Percentiles rank a stretch among this genome's conserved stretches.
Conservation (phyloP, 2,888 invertebrate species). For the Dysmachus trigonus region DNA sequence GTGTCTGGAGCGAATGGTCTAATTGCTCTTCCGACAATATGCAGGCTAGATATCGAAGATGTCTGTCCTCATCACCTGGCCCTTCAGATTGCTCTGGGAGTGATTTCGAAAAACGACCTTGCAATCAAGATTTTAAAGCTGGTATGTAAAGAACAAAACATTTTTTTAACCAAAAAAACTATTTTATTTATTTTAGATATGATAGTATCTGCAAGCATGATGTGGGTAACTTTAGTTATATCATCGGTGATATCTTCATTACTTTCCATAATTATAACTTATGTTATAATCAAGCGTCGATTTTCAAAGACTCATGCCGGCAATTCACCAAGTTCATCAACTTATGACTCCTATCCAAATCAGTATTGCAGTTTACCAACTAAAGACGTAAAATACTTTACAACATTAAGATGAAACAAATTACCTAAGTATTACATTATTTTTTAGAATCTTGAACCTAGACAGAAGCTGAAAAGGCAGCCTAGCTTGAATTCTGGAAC, state of each 20-base stretch:
- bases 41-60: slow-evolving; percentile 75
- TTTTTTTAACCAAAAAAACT: background rate
- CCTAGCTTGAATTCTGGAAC: slow-evolving; percentile 73
- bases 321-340: slow-evolving; percentile 78
- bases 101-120: slow-evolving; percentile 74
- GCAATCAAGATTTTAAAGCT: slow-evolving; percentile 60
- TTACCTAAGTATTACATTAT: background rate
- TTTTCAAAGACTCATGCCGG: slow-evolving; percentile 54
- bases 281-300: slow-evolving; percentile 62
- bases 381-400: slow-evolving; percentile 71
- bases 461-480: slow-evolving; percentile 70
- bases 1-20: slow-evolving; percentile 78
- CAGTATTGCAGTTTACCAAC: slow-evolving; percentile 85
- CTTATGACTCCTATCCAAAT: slow-evolving; percentile 84
- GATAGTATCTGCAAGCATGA: background rate
- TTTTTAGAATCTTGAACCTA: slow-evolving; percentile 60
- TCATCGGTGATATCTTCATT: slow-evolving; percentile 64
- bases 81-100: slow-evolving; percentile 75
- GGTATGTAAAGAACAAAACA: slow-evolving; percentile 14
- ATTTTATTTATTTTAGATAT: background rate
- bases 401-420: background rate
- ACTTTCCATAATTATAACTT: slow-evolving; percentile 63
- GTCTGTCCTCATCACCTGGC: slow-evolving; percentile 67
- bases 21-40: slow-evolving; percentile 72
- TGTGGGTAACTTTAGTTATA: slow-evolving; percentile 62